Evolutionary conservation across 2,888 invertebrate species (phyloP), one percentile per base, ranked within the genome.

Genomic region (Pyrrhosoma nymphula): DNA sequence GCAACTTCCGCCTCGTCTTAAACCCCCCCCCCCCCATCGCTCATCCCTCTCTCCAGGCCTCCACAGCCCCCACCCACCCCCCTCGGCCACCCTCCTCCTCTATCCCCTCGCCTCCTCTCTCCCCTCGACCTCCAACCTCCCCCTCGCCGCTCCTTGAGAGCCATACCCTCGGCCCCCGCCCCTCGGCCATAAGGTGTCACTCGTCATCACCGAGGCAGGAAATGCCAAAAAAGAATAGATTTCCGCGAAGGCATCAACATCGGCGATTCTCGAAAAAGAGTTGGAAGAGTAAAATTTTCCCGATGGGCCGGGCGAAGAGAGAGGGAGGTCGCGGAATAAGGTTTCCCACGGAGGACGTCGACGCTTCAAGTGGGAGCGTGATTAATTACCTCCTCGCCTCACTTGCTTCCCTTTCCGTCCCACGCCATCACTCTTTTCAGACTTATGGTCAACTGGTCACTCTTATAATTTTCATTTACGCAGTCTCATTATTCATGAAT

Each of bases 201-300:
- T 69, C 93, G 82, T 93, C 47, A 93, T 30, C 60, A 26, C 63
- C 63, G 39, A 63, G 91, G 91, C 60, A 91, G 91, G 91, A 35
- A 91, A 63, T 69, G 93, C 47, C 47, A n/a, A 75, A 69, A 39
- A 35, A 69, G 55, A 55, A 93, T 93, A 16, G 55, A 8, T 93
- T 93, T 93, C 93, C 47, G 69, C 93, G 93, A 93, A 93, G 35
- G n/a, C 69, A 75, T 93, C 55, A 75, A 35, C 82, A 82, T 35
- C 35, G 30, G 35, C 75, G 93, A 23, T 93, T 93, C 93, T 47
- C 93, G 93, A 93, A 93, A 93, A 69, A 93, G 93, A 82, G 82
- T 82, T 82, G 82, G 82, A 82, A 16, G 35, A 14, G 82, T 14
- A 82, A 26, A 26, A 1, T 69, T n/a, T 35, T 35, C 18, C 35